Base-by-base conservation (phyloP, 35 echinoderm and acorn worm genomes). In the Ophioderma brevispina region DNA sequence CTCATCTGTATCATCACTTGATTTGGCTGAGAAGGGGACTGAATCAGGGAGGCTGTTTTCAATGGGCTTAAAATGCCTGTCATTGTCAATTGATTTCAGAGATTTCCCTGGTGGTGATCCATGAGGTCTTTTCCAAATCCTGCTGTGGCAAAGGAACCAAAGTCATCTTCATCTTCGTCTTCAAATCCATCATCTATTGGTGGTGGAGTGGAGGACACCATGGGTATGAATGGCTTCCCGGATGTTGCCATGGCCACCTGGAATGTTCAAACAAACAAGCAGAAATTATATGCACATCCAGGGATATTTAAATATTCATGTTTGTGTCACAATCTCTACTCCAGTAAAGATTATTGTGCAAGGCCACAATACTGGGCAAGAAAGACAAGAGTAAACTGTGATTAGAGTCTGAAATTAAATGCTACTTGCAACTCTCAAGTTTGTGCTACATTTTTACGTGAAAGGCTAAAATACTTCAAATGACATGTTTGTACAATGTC, bases 141-240 rank as follows among this genome's bases (percentile, higher is more conserved):
- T 50, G 79, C 82, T 34, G 82, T 85, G 33, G 92, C 88, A 59
- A 94, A 94, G 35, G 88, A 84, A 32, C 92, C 86, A 86, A 94
- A 94, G 38, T 94, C 92, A 77, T 94, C 92, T 13, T 94, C 92
- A n/a, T 94, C 92, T 21, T 93, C 91, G 38, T 88, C 85, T 75
- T 82, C 88, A 41, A 79, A 87, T 39, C 81, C 92, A 90, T 94
- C 92, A 64, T 90, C 81, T 49, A 90, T 89, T 15, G 92, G 92
- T 56, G 90, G 90, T 14, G 92, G 92, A 28, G 92, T 86, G 31
- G 92, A 79, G 13, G 92, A 90, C 17, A 94, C 92, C 92, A 94
- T 94, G 17, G 92, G 92, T 35, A 94, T 94, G 77, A 94, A 94
- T 15, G 87, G 82, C 82, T 84, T 85, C 13, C 84, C 90, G 13